Base-by-base conservation (phyloP, 1,140 invertebrate species). In the Bombus waltoni region DNA sequence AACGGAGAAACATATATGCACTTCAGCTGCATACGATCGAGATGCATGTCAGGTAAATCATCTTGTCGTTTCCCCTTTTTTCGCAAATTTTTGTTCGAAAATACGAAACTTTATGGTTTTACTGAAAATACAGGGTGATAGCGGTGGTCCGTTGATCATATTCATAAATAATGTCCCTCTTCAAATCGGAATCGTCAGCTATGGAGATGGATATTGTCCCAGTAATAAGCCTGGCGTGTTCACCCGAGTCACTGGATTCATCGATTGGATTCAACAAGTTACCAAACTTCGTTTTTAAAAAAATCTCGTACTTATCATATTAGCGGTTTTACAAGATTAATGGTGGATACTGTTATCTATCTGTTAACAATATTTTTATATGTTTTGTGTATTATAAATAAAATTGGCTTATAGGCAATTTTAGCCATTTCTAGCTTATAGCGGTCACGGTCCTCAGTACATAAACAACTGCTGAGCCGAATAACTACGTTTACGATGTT, bases 161-260 rank as follows among this genome's bases (percentile, higher is more conserved):
- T 40, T 42, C 1, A 25, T 32, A 22, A 59, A 87, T 4, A 42
- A 66, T 42, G 42, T 75, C 9, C 83, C 87, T 3, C 2, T 93
- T 22, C 92, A 93, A 85, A 71, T 93, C 25, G 92, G 91, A 38
- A 87, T 93, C 15, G 92, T 93, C 1, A 92, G 91, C 65, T 92
- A 91, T 65, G 90, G 91, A 40, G 90, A 93, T n/a, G 65, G 59
- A 6, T 40, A 82, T 42, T 93, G 92, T 80, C 92, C 92, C 0
- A 92, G 91, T 32, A 28, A 35, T 28, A 85, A 40, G 44, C 92
- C 92, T 4, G 88, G 90, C 1, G 89, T 92, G 4, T 93, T 89
- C 44, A 84, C 92, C 1, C 83, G 87, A 62, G 81, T 91, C 3
- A 66, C 57, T 1, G 53, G 15, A 8, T 89, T 81, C 22, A 25